These are phyloP conservation scores for Eugnorisma glareosa DNA, from an alignment of 2,888 invertebrate species.

Conservation along the genomic window DNA sequence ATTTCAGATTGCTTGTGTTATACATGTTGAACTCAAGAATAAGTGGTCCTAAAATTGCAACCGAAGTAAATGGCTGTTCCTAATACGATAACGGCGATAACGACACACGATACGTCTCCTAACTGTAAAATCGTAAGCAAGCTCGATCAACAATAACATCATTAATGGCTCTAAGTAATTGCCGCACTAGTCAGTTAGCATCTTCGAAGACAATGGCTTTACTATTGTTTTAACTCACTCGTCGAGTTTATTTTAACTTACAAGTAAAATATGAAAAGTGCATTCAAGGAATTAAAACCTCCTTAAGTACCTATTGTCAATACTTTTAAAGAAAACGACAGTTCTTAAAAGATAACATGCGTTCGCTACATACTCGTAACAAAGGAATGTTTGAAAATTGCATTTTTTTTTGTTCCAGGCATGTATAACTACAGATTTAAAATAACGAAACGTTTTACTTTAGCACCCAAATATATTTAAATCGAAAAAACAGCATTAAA, in stretches of 20 bases:
- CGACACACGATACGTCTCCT: conserved; percentile 26
- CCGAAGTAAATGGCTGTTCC: neutral
- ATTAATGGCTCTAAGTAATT: conserved; percentile 47
- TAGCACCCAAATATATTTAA: neutral
- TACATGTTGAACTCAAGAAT: neutral
- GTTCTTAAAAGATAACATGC: neutral
- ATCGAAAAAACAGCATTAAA: neutral
- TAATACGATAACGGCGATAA: neutral
- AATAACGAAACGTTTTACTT: neutral
- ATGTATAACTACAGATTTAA: neutral
- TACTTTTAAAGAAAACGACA: neutral
- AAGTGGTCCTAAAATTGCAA: too few species aligned
- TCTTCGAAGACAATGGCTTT: conserved; percentile 31
- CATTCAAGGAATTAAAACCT: neutral
- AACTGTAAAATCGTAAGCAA: conserved; percentile 33
- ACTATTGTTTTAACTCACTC: conserved; percentile 32
- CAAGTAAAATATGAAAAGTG: neutral
- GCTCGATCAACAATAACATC: conserved; percentile 55
- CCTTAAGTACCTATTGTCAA: neutral
- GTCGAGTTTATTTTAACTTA: neutral
- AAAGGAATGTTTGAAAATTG: neutral
- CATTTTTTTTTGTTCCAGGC: neutral
- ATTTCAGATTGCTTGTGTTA: neutral
- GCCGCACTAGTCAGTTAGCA: conserved; percentile 44
- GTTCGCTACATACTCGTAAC: neutral